Conservation (phyloP, 2,797 vertebrate species). For the Alca torda region DNA sequence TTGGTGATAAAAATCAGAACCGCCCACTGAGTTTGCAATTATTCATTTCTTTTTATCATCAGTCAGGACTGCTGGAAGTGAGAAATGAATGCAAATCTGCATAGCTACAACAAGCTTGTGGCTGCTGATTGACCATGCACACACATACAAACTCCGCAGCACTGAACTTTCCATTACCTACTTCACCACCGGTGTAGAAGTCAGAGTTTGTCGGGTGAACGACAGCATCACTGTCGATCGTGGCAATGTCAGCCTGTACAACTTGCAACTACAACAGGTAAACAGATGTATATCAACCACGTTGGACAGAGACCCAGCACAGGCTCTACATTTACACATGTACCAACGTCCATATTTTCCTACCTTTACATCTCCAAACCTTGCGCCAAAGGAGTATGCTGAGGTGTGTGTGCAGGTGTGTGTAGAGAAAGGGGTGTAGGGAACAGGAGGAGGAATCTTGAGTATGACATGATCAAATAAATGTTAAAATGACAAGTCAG, state of each 20-base stretch:
- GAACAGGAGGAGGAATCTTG: conserved; percentile 75
- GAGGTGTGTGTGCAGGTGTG: conserved; percentile 77
- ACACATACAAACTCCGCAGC: conserved; percentile 81
- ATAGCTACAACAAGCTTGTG: conserved; percentile 80
- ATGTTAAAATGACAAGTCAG: conserved; percentile 78
- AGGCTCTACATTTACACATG: conserved; percentile 82
- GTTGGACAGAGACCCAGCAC: conserved; percentile 82
- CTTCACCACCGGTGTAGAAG: conserved; percentile 98
- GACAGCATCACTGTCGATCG: conserved; percentile 97
- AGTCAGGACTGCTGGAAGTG: conserved; percentile 79
- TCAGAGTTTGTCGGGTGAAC: conserved; percentile 99
- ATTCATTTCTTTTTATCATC: background rate
- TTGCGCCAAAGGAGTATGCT: conserved; percentile 75
- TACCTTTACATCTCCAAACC: conserved; percentile 78
- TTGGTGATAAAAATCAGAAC: background rate
- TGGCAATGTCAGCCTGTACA: conserved; percentile 99
- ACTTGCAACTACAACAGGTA: conserved; percentile 99
- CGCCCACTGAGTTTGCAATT: background rate
- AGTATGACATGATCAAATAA: conserved; percentile 79
- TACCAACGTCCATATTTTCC: conserved; percentile 79
- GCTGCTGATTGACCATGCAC: conserved; percentile 82
- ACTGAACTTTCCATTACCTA: conserved; percentile 96
- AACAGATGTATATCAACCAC: conserved; percentile 86
- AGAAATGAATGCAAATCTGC: conserved; percentile 82
- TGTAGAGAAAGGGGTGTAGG: conserved; percentile 72